phyloP scores from a whole-genome alignment of 2,888 invertebrate genomes.

The Halocaridina rubra region DNA sequence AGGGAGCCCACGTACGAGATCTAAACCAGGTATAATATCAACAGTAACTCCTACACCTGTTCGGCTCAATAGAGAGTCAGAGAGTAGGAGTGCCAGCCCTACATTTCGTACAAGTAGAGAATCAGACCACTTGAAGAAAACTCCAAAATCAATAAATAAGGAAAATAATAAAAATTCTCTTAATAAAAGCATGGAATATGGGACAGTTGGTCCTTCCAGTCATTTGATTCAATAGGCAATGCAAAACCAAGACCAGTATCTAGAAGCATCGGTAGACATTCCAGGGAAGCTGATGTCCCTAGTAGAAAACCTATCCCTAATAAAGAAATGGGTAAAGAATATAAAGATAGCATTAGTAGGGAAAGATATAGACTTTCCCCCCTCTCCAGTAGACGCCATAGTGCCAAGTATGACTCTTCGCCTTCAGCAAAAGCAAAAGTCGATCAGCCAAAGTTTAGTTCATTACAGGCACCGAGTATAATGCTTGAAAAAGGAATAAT shows the following conservation, averaged over 20 bases:
- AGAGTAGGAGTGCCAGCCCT: background rate
- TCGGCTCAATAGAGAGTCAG: background rate
- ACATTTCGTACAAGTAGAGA: background rate
- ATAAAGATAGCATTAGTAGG: slow-evolving; percentile 14
- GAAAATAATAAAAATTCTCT: slow-evolving; percentile 43
- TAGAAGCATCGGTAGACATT: background rate
- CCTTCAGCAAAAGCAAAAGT: too few relatives aligned
- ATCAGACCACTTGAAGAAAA: background rate
- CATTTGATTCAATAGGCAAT: background rate
- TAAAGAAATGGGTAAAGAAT: slow-evolving; percentile 24
- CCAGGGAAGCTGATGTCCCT: background rate
- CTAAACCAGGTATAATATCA: background rate
- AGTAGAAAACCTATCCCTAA: background rate
- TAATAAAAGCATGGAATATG: slow-evolving; percentile 15
- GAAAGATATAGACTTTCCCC: slow-evolving; percentile 25
- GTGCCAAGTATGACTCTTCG: slow-evolving; percentile 22
- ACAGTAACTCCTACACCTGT: background rate
- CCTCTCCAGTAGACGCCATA: slow-evolving; percentile 23
- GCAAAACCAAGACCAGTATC: background rate
- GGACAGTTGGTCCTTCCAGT: background rate
- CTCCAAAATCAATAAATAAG: slow-evolving; percentile 21
- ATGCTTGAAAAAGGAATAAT: slow-evolving; percentile 45
- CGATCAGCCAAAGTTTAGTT: slow-evolving; percentile 42
- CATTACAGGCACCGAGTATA: slow-evolving; percentile 20
- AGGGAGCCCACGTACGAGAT: background rate